Base-by-base conservation (phyloP, 1,140 invertebrate species). In the Lordiphosa mommai region DNA sequence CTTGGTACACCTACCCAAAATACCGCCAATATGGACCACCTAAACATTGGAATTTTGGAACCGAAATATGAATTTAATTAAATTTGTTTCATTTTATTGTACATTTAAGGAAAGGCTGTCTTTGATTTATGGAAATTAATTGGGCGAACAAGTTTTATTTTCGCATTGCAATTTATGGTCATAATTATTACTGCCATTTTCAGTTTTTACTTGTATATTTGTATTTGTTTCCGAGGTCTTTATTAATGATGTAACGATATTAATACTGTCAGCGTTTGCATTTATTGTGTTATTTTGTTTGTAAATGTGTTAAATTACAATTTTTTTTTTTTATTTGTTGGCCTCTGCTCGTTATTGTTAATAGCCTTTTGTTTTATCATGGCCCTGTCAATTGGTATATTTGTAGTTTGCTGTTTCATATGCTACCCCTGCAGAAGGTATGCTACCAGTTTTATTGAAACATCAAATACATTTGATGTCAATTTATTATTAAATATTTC, bases 241-340 rank as follows among this genome's bases (percentile, higher is more conserved):
- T 76, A 71, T 72, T 79, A 72, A 79, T 69, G 47, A 50, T 60
- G 55, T 72, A 53, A 38, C 38, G 52, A 49, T 61, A 79, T 79
- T 61, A 69, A 65, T 69, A 38, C 41, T 79, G 74, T 80, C 69
- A 73, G 70, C 70, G 14, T 48, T 69, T 73, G 56, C 65, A 59
- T 73, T 73, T 73, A 65, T 70, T 61, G 27, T 49, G 48, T 38
- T 41, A 67, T 61, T 61, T n/a, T n/a, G n/a, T n/a, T n/a, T n/a
- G n/a, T n/a, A n/a, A n/a, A n/a, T 56, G 23, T 47, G 53, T 60
- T 38, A 55, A 44, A 48, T 40, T n/a, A n/a, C n/a, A n/a, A 7
- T 57, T 47, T 48, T 40, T 10, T 49, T 48, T 17, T 53, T 10
- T 70, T 37, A 52, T 44, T 47, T 57, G 57, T 46, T 59, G 32